phyloP scores from a whole-genome alignment of 2,113 vertebrate genomes.

The Equus quagga region DNA sequence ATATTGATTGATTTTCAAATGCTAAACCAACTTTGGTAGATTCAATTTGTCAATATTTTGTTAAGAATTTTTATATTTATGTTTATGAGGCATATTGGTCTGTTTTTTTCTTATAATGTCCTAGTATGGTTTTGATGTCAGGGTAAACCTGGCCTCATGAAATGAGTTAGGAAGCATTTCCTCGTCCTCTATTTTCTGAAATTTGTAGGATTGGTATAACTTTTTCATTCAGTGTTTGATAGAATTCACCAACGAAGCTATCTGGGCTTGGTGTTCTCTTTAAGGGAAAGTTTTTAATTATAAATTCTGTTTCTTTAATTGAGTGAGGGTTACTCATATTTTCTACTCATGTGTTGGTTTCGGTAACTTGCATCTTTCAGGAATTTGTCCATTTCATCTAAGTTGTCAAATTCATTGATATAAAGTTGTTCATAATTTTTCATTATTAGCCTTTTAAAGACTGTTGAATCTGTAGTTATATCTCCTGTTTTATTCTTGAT shows the following conservation, averaged over 20 bases:
- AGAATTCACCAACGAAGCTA: neutral
- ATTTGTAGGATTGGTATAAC: neutral
- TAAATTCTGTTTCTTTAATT: neutral
- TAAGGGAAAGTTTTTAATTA: neutral
- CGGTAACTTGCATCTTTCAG: neutral
- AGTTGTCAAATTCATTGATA: no score
- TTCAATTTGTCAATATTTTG: neutral
- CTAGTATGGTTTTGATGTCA: neutral
- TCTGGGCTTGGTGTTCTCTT: neutral
- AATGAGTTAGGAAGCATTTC: neutral
- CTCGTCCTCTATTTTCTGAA: neutral
- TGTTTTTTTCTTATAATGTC: neutral
- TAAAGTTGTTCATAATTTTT: no score
- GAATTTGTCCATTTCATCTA: no score
- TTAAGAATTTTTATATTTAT: neutral
- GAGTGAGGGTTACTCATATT: neutral
- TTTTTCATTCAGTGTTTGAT: neutral
- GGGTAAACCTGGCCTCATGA: neutral
- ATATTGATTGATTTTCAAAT: neutral
- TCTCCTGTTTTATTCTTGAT: no score
- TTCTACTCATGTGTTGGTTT: neutral
- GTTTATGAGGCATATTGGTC: neutral
- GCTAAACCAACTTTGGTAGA: neutral
- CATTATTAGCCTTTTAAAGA: no score
- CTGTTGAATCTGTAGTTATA: no score